phyloP scores from a whole-genome alignment of 2,888 invertebrate genomes.

The Euphydryas editha region DNA sequence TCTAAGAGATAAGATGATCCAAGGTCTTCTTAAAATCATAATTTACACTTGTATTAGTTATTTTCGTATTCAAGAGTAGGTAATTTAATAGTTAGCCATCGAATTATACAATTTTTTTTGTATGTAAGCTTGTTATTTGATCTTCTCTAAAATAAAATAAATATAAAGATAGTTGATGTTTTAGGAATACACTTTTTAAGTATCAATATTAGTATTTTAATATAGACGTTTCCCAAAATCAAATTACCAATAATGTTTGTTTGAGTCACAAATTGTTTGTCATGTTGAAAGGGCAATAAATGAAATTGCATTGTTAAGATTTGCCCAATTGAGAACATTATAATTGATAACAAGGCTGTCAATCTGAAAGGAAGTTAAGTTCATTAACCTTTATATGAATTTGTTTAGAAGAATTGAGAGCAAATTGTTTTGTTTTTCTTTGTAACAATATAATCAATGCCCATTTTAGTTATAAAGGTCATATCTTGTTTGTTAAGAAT shows the following conservation, averaged over 20 bases:
- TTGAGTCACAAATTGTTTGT: conserved; percentile 17
- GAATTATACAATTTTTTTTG: neutral
- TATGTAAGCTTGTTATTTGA: neutral
- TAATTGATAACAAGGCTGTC: conserved; percentile 52
- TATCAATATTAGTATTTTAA: too few species aligned
- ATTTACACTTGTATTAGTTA: neutral
- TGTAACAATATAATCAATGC: neutral
- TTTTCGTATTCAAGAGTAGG: neutral
- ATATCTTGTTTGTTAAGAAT: neutral
- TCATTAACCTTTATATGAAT: conserved; percentile 52
- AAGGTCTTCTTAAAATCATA: conserved; percentile 20
- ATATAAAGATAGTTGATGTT: too few species aligned
- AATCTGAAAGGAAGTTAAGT: conserved; percentile 60
- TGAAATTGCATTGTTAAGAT: conserved; percentile 37
- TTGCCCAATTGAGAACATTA: conserved; percentile 44
- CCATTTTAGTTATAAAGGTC: too few species aligned
- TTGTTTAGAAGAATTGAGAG: conserved; percentile 29
- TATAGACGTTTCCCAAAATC: too few species aligned
- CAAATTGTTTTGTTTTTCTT: conserved; percentile 7
- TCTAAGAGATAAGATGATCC: conserved; percentile 51
- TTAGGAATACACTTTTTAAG: too few species aligned
- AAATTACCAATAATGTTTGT: neutral
- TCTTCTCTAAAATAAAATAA: neutral
- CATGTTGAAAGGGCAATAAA: conserved; percentile 19
- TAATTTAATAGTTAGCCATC: neutral